Base-by-base conservation (phyloP, 2,888 invertebrate genomes). In the Agonopterix heracliana region DNA sequence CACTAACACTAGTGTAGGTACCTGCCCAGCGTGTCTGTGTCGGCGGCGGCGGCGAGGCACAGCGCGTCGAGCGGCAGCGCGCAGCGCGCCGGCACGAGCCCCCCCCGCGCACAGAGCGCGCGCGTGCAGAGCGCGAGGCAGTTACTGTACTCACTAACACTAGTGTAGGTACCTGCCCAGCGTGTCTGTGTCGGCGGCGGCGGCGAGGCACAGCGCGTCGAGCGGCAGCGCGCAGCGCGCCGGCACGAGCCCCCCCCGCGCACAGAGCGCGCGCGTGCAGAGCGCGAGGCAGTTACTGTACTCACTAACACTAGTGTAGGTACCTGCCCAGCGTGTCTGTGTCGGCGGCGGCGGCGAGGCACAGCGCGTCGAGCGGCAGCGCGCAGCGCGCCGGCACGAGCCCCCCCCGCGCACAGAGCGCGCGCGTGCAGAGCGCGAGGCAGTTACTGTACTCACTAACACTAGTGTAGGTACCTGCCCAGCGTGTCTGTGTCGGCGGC, bases 131-230 rank as follows among this genome's bases (percentile, higher is more conserved):
- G n/a, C 54, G 68, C 38, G 2, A n/a, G n/a, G n/a, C n/a, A n/a
- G n/a, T n/a, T n/a, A n/a, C n/a, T n/a, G n/a, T n/a, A n/a, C n/a
- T n/a, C n/a, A n/a, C n/a, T n/a, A n/a, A n/a, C n/a, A n/a, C n/a
- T n/a, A n/a, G 41, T n/a, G n/a, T n/a, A n/a, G 4, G 45, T 63
- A 94, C 94, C 94, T 91, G 68, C 96, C 97, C 35, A 96, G 89
- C 78, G 61, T 54, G 12, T 78, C 78, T 45, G 80, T 71, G 60
- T 83, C 82, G 0, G 78, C 74, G 48, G 67, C 52, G 60, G 59
- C 48, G 50, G 68, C 54, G 61, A 58, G 46, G 50, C 40, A 66
- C 50, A 61, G 57, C 44, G 50, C 41, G 9, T 47, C 52, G 2
- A 43, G 92, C 14, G 66, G 56, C 55, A 68, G 68, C 26, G 26